These are phyloP conservation scores for Hippocampus barbouri DNA, from an alignment of 2,113 vertebrate genomes.

Conservation along the genomic window DNA sequence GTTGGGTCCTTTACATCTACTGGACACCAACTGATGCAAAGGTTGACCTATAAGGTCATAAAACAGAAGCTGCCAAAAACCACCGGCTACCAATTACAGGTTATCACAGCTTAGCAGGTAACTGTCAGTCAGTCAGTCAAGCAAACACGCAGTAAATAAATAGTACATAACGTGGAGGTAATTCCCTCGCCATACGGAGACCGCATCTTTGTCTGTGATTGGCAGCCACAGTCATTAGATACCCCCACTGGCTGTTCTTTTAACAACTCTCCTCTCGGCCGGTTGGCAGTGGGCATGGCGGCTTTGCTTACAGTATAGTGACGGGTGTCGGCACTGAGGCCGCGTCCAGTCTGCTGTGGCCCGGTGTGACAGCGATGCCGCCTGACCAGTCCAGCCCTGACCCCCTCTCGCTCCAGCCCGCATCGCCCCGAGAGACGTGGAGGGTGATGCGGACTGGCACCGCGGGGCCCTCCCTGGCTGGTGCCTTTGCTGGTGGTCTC, in stretches of 20 bases:
- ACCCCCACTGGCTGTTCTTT: constrained; percentile 70
- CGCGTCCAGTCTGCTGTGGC: constrained; percentile 60
- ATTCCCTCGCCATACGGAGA: constrained; percentile 42
- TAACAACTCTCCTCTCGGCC: constrained; percentile 30
- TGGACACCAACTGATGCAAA: not conserved
- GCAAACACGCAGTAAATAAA: constrained; percentile 45
- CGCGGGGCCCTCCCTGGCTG: constrained; percentile 66
- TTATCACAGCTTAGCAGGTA: constrained; percentile 54
- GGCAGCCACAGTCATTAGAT: constrained; percentile 60
- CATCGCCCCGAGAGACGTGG: constrained; percentile 65
- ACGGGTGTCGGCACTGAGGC: constrained; percentile 49
- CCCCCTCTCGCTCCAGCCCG: constrained; percentile 46
- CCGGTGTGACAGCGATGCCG: constrained; percentile 58
- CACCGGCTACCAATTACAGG: constrained; percentile 51
- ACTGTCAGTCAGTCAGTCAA: constrained; percentile 39
- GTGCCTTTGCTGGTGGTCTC: constrained; percentile 76
- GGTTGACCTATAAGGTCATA: constrained; percentile 3
- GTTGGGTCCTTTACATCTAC: not conserved
- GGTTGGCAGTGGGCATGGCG: constrained; percentile 12
- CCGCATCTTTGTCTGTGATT: constrained; percentile 51
- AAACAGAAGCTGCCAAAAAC: constrained; percentile 8
- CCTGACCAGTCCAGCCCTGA: constrained; percentile 53
- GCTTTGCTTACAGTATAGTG: constrained; percentile 21
- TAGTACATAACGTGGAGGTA: constrained; percentile 36
- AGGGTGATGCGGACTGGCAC: constrained; percentile 73